A percentile compares a stretch with the other conserved stretches of the same genome.
Conservation (phyloP, 2,888 invertebrate genomes). For the Corbicula japonica region DNA sequence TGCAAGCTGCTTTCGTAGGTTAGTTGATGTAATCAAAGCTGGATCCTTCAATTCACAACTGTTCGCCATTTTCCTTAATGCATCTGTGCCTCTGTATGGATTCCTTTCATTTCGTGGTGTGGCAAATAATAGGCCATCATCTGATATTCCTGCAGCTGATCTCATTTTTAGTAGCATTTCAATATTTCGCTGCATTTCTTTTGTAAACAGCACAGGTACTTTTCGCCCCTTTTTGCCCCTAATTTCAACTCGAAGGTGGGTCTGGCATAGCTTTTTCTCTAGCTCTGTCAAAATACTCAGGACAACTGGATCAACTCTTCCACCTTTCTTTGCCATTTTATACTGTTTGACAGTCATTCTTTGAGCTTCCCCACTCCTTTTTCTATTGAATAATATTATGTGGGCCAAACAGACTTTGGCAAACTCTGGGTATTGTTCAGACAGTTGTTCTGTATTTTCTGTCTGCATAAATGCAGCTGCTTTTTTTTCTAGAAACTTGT, state of each 20-base stretch:
- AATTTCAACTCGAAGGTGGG: constrained; percentile 37
- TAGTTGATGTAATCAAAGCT: constrained; percentile 36
- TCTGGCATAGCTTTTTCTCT: constrained; percentile 44
- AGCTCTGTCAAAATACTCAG: constrained; percentile 30
- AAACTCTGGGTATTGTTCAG: constrained; percentile 23
- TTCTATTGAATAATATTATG: constrained; percentile 28
- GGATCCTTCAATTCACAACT: constrained; percentile 22
- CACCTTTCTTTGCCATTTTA: constrained; percentile 13
- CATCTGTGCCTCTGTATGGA: constrained; percentile 39
- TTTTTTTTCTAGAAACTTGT: constrained; percentile 18
- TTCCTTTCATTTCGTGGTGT: neutral
- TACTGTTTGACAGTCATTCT: constrained; percentile 32
- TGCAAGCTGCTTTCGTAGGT: constrained; percentile 43
- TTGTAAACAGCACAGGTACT: constrained; percentile 42
- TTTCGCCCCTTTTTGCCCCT: constrained; percentile 47
- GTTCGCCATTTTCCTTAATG: constrained; percentile 20
- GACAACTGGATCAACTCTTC: constrained; percentile 33
- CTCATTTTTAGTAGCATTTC: constrained; percentile 31
- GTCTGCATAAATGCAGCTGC: constrained; percentile 19
- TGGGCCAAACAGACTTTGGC: constrained; percentile 18
- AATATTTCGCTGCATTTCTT: constrained; percentile 36
- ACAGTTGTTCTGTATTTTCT: constrained; percentile 11
- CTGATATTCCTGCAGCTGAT: neutral
- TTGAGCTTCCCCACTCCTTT: constrained; percentile 89
- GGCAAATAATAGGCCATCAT: neutral